phyloP scores from a whole-genome alignment of 2,113 vertebrate species.

The Oncorhynchus gorbuscha region DNA sequence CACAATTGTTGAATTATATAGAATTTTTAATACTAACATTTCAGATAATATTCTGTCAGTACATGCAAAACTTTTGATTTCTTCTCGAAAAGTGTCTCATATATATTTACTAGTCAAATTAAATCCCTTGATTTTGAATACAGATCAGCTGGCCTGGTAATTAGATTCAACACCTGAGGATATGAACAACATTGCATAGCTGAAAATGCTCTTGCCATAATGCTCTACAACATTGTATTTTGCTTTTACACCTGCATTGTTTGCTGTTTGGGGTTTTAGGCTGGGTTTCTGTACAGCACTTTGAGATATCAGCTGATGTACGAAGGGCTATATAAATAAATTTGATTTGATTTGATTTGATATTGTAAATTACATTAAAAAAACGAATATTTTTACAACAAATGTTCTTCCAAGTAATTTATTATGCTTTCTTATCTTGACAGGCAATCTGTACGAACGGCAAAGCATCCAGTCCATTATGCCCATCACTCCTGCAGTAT shows the following conservation, averaged over 20 bases:
- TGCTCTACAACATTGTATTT: constrained; percentile 18
- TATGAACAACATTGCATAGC: background rate
- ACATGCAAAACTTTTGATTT: background rate
- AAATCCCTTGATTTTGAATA: background rate
- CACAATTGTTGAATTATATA: too few relatives aligned
- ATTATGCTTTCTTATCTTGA: constrained; percentile 88
- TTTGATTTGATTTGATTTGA: too few relatives aligned
- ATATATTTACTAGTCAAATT: background rate
- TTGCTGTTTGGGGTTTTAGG: too few relatives aligned
- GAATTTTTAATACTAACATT: too few relatives aligned
- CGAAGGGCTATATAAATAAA: too few relatives aligned
- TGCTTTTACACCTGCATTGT: too few relatives aligned
- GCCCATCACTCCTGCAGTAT: constrained; percentile 85
- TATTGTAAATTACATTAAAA: constrained; percentile 51
- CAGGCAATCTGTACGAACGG: constrained; percentile 82
- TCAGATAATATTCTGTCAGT: too few relatives aligned
- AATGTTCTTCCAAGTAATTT: constrained; percentile 77
- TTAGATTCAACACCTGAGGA: background rate
- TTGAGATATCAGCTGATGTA: too few relatives aligned
- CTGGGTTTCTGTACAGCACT: too few relatives aligned
- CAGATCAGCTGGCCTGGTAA: background rate
- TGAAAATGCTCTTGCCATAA: background rate
- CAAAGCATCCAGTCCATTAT: constrained; percentile 86
- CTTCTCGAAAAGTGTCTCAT: background rate
- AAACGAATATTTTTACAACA: constrained; percentile 39